These are phyloP conservation scores for Australoheros scitulus DNA, from an alignment of 2,113 vertebrate species.

Conservation along the genomic window DNA sequence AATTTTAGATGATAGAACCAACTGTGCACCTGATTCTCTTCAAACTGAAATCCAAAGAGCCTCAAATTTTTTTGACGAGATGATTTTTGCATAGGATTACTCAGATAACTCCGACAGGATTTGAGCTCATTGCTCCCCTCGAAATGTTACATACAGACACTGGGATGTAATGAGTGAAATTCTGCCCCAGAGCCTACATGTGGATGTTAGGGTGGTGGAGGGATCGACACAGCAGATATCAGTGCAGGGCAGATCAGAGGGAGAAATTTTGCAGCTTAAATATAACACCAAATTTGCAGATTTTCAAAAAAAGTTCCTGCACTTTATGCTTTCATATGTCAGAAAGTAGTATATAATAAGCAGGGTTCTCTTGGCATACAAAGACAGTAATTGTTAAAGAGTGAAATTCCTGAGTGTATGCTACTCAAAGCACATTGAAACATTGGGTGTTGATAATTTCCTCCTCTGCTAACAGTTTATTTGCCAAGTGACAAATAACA, in stretches of 20 bases:
- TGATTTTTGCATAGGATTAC: neutral
- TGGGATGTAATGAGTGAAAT: neutral
- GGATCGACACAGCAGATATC: neutral
- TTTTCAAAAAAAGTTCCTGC: neutral
- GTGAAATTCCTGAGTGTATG: neutral
- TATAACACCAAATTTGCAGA: neutral
- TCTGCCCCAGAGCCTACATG: neutral
- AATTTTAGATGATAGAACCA: neutral
- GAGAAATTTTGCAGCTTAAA: neutral
- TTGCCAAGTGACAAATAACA: constrained; percentile 6
- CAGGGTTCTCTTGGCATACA: neutral
- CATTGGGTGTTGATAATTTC: neutral
- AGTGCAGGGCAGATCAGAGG: neutral
- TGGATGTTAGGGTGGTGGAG: neutral
- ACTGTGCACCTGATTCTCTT: neutral
- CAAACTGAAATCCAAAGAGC: neutral
- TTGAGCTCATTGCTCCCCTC: neutral
- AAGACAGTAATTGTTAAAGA: constrained; percentile 2
- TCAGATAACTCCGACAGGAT: neutral
- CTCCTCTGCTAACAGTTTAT: constrained; percentile 4
- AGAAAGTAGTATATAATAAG: neutral
- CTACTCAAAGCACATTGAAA: neutral
- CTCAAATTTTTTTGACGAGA: neutral
- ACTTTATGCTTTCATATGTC: neutral
- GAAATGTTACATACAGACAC: neutral